phyloP scores from a whole-genome alignment of 2,797 vertebrate species.

The Borostomias antarcticus region DNA sequence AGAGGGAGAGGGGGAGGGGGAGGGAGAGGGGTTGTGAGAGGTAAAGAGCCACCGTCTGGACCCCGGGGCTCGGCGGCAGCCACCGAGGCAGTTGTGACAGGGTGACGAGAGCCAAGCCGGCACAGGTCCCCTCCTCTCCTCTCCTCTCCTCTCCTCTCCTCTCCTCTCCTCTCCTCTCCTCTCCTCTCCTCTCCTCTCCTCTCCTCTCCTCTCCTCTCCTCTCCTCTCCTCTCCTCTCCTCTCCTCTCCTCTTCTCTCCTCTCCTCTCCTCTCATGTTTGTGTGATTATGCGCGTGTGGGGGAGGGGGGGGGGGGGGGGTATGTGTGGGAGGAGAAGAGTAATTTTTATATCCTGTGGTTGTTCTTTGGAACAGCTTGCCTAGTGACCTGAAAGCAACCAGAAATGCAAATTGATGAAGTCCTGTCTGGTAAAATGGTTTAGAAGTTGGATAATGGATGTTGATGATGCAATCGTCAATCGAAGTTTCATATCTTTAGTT shows the following conservation, averaged over 20 bases:
- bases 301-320: too few species aligned
- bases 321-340: too few species aligned
- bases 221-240: not conserved
- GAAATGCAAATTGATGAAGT: too few species aligned
- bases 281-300: too few species aligned
- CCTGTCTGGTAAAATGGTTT: too few species aligned
- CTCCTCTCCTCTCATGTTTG: not conserved
- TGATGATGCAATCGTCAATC: too few species aligned
- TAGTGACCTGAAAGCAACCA: too few species aligned
- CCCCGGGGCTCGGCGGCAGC: not conserved
- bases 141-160: not conserved
- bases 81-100: slow-evolving; percentile 15
- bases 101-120: slow-evolving; percentile 15
- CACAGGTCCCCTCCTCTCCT: not conserved
- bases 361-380: too few species aligned
- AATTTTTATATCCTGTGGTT: too few species aligned
- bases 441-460: too few species aligned
- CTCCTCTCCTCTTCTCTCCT: not conserved
- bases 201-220: not conserved
- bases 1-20: slow-evolving; percentile 1
- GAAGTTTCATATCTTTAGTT: too few species aligned
- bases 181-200: not conserved
- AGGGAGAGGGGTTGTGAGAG: not conserved
- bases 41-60: slow-evolving; percentile 7
- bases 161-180: not conserved